A percentile compares a stretch with the other conserved stretches of the same genome.
phyloP scores from a whole-genome alignment of 2,113 vertebrate genomes.

The Seriola aureovittata region DNA sequence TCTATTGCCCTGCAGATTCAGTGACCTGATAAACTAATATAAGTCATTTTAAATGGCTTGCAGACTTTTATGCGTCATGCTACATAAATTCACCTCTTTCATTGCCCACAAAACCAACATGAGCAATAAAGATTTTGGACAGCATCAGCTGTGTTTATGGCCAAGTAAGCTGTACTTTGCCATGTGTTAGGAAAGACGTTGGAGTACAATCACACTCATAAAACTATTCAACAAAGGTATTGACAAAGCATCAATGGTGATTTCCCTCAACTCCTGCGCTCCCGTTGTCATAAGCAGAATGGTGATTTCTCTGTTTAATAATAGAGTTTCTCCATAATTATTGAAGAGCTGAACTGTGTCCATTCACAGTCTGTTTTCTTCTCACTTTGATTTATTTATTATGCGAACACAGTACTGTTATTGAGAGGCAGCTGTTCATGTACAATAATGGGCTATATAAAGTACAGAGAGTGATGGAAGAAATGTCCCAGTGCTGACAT shows the following conservation, averaged over 20 bases:
- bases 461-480: conserved; percentile 24
- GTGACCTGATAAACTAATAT: conserved; percentile 60
- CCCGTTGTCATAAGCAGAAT: conserved; percentile 52
- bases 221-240: conserved; percentile 34
- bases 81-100: conserved; percentile 57
- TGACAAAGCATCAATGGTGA: conserved; percentile 61
- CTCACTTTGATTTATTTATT: conserved; percentile 60
- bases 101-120: conserved; percentile 17
- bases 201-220: conserved; percentile 28
- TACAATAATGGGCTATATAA: conserved; percentile 38
- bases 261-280: conserved; percentile 18
- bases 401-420: conserved; percentile 47
- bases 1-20: conserved; percentile 60
- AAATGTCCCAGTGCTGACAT: conserved; percentile 41
- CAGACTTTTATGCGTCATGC: conserved; percentile 56
- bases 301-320: conserved; percentile 56
- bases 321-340: conserved; percentile 66
- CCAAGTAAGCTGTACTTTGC: conserved; percentile 3
- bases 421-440: conserved; percentile 71
- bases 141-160: conserved; percentile 25
- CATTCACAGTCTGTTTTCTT: conserved; percentile 64
- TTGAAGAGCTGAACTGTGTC: conserved; percentile 60
- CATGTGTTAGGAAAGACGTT: conserved; percentile 10
- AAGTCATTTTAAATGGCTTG: conserved; percentile 57
- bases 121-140: conserved; percentile 25